A percentile compares a stretch with the other conserved stretches of the same genome.
Conservation (phyloP, 2,888 invertebrate genomes). For the Hypsopygia costalis region DNA sequence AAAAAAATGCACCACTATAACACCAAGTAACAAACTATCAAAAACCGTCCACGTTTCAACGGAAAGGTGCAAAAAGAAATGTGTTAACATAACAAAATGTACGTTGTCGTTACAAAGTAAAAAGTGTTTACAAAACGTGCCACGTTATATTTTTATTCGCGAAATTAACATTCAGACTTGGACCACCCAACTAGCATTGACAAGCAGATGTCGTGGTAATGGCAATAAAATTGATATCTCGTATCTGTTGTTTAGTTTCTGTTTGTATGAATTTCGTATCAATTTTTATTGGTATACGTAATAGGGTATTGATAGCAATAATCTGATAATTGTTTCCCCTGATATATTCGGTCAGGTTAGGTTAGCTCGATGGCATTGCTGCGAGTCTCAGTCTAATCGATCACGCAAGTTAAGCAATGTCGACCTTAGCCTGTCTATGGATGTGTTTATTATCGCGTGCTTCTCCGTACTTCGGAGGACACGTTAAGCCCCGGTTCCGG, state of each 20-base stretch:
- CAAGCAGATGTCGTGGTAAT: constrained; percentile 45
- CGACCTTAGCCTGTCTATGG: too few species aligned
- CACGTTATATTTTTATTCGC: constrained; percentile 33
- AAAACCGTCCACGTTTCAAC: background rate
- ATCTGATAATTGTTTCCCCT: background rate
- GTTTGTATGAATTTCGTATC: background rate
- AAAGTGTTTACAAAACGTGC: constrained; percentile 14
- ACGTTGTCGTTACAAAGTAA: constrained; percentile 10
- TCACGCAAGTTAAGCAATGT: too few species aligned
- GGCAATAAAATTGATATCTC: constrained; percentile 35
- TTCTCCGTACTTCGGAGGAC: too few species aligned
- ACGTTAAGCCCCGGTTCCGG: too few species aligned
- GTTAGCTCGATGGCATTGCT: too few species aligned
- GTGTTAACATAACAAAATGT: background rate
- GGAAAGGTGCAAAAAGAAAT: background rate
- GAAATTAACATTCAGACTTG: constrained; percentile 15
- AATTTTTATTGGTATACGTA: constrained; percentile 2
- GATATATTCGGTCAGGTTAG: too few species aligned
- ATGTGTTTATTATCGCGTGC: too few species aligned
- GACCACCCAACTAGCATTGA: constrained; percentile 23
- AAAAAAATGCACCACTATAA: too few species aligned
- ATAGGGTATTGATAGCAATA: constrained; percentile 1
- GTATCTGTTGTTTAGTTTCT: background rate
- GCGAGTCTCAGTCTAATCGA: too few species aligned
- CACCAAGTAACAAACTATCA: too few species aligned